Base-by-base conservation (phyloP, 2,797 vertebrate species). In the Bovichtus variegatus region DNA sequence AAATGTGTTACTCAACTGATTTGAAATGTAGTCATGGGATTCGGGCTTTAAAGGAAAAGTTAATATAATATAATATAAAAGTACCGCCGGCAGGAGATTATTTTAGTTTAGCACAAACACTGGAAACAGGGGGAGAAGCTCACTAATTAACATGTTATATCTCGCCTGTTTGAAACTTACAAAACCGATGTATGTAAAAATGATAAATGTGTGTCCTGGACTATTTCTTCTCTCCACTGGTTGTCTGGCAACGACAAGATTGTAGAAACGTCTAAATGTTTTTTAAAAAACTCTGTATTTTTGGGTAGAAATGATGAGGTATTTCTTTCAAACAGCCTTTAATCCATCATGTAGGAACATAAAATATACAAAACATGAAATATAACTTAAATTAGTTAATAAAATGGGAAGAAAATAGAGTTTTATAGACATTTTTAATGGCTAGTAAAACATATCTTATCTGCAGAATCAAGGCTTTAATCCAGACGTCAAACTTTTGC, bases 401-500 rank as follows among this genome's bases (percentile, higher is more conserved):
- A 27, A 53, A 38, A 29, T 54, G 29, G 53, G 2, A 8, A 31
- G 43, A 16, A 1, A 44, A 53, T 15, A 7, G 13, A 63, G 15
- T n/a, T 47, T 36, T 27, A 21, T 5, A 38, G 12, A 36, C 6
- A 44, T 69, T 58, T 57, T 47, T 2, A n/a, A 10, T 55, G 3
- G 34, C 9, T 0, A 23, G 18, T 36, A 25, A 47, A 38, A 44
- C 29, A 58, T 50, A 44, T 57, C 12, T 40, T 2, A 7, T 57
- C 46, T 77, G 9, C 15, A 34, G 31, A 31, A 31, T 51, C 29
- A 43, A 59, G 3, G 23, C 70, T 71, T 75, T 43, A 72, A 55
- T 81, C 66, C 77, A 78, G 38, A 81, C 19, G 4, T 74, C 64
- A 76, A 71, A 82, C 19, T 77, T 31, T 46, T 49, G 57, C 61